phyloP scores from a whole-genome alignment of 2,888 invertebrate species.

The Acrocyrtus sp. region DNA sequence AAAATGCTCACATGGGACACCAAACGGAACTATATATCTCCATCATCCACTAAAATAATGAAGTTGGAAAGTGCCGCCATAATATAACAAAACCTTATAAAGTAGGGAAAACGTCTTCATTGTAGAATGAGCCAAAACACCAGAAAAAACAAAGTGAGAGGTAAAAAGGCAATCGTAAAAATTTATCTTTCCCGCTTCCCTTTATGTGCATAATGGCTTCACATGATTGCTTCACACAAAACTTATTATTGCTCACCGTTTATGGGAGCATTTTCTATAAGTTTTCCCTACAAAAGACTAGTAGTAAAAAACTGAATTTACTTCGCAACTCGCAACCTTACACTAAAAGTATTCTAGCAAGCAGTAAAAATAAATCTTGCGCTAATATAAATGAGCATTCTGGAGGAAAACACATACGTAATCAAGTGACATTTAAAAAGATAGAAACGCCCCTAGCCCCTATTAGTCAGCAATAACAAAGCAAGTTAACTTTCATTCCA shows the following conservation, averaged over 20 bases:
- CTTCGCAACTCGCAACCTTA: neutral
- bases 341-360: neutral
- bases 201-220: neutral
- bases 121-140: neutral
- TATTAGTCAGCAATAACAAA: no score
- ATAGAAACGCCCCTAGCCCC: no score
- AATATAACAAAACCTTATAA: conserved; percentile 12
- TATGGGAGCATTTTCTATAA: neutral
- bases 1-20: conserved; percentile 31
- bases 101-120: conserved; percentile 6
- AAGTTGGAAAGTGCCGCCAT: neutral
- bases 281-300: neutral
- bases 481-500: no score
- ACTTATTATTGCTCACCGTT: neutral
- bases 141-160: conserved; percentile 20
- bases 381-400: no score
- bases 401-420: no score
- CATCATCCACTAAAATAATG: neutral
- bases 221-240: neutral
- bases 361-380: no score
- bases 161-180: conserved; percentile 29
- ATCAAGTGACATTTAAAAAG: no score
- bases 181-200: conserved; percentile 28
- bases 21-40: conserved; percentile 20
- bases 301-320: neutral